phyloP scores from a whole-genome alignment of 2,113 vertebrate genomes.

The Myrmecophaga tridactyla region DNA sequence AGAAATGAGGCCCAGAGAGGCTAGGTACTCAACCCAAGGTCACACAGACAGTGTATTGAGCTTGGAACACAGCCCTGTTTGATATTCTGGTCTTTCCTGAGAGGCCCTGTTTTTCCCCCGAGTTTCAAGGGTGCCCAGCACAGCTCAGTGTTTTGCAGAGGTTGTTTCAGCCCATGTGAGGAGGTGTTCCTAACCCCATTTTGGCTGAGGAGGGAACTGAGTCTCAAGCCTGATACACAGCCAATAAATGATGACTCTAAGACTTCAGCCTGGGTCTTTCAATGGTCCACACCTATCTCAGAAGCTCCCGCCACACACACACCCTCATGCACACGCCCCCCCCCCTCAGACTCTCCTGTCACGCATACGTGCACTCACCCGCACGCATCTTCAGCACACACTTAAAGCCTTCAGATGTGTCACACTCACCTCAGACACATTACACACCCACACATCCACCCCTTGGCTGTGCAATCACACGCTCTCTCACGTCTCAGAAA shows the following conservation, averaged over 20 bases:
- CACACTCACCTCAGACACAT: background rate
- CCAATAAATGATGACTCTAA: background rate
- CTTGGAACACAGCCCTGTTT: background rate
- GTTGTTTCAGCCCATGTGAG: background rate
- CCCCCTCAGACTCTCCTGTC: background rate
- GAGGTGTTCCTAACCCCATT: background rate
- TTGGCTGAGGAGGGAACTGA: background rate
- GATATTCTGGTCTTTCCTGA: background rate
- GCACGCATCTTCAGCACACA: accelerated
- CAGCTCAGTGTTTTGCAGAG: background rate
- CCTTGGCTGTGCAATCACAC: background rate
- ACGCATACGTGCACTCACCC: accelerated
- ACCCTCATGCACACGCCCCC: background rate
- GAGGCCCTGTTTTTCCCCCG: background rate
- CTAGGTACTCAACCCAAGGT: background rate
- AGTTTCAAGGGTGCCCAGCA: background rate
- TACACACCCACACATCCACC: background rate
- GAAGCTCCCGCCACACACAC: background rate
- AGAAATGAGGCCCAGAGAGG: background rate
- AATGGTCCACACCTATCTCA: background rate
- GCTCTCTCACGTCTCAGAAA: background rate
- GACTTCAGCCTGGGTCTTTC: background rate
- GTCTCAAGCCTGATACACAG: background rate
- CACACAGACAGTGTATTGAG: background rate
- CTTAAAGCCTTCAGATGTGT: background rate